Evolutionary conservation across 2,888 invertebrate genomes (phyloP).

Genomic region (Azorinus chamasolen): DNA sequence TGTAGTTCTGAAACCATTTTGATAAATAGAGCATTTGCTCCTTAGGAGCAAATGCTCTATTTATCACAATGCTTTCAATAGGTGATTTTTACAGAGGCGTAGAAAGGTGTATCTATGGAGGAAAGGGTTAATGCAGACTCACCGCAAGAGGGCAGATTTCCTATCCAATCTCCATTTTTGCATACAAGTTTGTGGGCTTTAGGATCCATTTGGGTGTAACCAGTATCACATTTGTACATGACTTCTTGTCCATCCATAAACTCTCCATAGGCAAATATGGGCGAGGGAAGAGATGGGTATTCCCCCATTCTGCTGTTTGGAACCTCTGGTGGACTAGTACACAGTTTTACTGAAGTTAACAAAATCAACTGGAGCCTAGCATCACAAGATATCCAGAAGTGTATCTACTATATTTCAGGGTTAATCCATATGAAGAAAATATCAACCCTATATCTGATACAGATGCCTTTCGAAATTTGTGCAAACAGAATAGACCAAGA

Average conservation of each 20-base stretch:
- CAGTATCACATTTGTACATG: constrained; percentile 39
- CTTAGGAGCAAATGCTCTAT: too few relatives aligned
- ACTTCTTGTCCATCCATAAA: constrained; percentile 35
- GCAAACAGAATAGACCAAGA: too few relatives aligned
- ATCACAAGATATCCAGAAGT: background rate
- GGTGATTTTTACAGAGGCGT: too few relatives aligned
- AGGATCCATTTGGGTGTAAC: constrained; percentile 39
- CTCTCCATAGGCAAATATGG: constrained; percentile 1
- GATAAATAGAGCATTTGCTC: too few relatives aligned
- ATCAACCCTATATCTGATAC: too few relatives aligned
- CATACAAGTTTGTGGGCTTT: constrained; percentile 30
- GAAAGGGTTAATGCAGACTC: constrained; percentile 9
- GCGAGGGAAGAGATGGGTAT: background rate
- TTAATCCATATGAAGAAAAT: too few relatives aligned
- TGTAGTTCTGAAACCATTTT: too few relatives aligned
- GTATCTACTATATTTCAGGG: too few relatives aligned
- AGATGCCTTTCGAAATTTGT: too few relatives aligned
- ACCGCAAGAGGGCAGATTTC: constrained; percentile 51
- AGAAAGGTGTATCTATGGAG: too few relatives aligned
- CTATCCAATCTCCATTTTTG: constrained; percentile 50
- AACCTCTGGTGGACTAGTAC: constrained; percentile 47
- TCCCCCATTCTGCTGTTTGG: constrained; percentile 36
- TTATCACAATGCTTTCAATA: too few relatives aligned
- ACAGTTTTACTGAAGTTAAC: constrained; percentile 26
- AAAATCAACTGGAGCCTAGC: background rate